These are phyloP conservation scores for Argopecten irradians DNA, from an alignment of 1,140 invertebrate species.

Conservation along the genomic window DNA sequence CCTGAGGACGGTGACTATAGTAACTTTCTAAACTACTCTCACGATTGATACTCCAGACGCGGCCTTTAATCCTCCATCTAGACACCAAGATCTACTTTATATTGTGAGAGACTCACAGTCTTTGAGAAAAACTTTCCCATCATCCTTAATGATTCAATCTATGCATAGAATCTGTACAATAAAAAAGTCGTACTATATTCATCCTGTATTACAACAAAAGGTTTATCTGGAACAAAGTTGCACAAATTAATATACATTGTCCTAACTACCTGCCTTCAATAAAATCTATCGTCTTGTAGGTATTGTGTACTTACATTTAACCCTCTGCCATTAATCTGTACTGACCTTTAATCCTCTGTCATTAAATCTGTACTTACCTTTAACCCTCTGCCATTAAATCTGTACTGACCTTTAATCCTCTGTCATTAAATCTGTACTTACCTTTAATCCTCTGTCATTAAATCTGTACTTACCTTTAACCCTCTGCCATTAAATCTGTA, in stretches of 20 bases:
- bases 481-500: too few relatives aligned
- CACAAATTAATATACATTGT: not conserved
- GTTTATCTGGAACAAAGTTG: too few relatives aligned
- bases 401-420: too few relatives aligned
- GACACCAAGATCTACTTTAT: slow-evolving; percentile 74
- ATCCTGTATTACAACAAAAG: not conserved
- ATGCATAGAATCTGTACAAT: slow-evolving; percentile 64
- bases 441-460: too few relatives aligned
- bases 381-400: too few relatives aligned
- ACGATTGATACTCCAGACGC: slow-evolving; percentile 69
- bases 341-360: not conserved
- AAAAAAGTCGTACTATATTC: not conserved
- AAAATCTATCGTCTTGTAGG: too few relatives aligned
- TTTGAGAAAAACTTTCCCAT: slow-evolving; percentile 74
- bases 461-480: too few relatives aligned
- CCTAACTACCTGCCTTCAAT: too few relatives aligned
- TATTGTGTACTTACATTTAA: too few relatives aligned
- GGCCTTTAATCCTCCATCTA: slow-evolving; percentile 71
- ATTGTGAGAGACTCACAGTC: slow-evolving; percentile 75
- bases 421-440: too few relatives aligned
- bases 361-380: not conserved
- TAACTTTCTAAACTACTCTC: slow-evolving; percentile 70
- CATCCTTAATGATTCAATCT: slow-evolving; percentile 68
- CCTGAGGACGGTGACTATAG: slow-evolving; percentile 60
- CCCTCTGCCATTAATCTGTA: too few relatives aligned